Conservation (phyloP, 2,888 invertebrate species). For the Atrina japonica region DNA sequence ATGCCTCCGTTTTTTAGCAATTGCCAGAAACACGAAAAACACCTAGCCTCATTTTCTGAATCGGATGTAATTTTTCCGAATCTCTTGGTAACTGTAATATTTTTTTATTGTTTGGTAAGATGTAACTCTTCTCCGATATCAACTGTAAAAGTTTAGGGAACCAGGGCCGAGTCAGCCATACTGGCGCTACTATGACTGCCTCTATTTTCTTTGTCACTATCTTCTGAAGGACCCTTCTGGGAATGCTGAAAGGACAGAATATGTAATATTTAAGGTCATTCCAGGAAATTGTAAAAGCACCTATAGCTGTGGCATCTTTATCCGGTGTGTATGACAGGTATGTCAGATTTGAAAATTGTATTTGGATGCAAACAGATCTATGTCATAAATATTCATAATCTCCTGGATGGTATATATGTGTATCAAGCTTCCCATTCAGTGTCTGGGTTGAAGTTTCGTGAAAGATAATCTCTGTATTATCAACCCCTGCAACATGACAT, state of each 20-base stretch:
- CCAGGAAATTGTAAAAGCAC: constrained; percentile 30
- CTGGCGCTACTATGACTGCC: constrained; percentile 11
- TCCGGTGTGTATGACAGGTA: constrained; percentile 25
- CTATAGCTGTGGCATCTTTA: constrained; percentile 18
- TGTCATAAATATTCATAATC: constrained; percentile 3
- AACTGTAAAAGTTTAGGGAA: constrained; percentile 28
- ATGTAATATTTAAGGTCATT: constrained; percentile 2
- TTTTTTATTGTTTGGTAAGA: constrained; percentile 10
- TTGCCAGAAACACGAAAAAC: constrained; percentile 47
- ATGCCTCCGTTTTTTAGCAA: constrained; percentile 28
- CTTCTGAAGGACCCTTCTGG: constrained; percentile 21
- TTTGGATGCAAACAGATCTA: constrained; percentile 35
- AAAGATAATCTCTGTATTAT: constrained; percentile 22
- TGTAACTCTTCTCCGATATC: constrained; percentile 5
- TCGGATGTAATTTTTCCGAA: constrained; percentile 18
- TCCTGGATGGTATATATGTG: not conserved
- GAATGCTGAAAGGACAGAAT: constrained; percentile 32
- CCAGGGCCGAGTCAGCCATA: constrained; percentile 24
- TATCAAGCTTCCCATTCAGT: constrained; percentile 26
- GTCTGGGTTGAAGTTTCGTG: constrained; percentile 9
- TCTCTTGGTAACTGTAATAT: constrained; percentile 30
- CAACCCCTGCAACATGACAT: constrained; percentile 10
- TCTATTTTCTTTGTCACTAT: constrained; percentile 9
- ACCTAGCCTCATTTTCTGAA: constrained; percentile 39
- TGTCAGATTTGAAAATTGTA: constrained; percentile 12